Evolutionary conservation across 1,140 invertebrate genomes (phyloP), one percentile per base, ranked within the genome.

Genomic region (Zaprionus gabonicus): DNA sequence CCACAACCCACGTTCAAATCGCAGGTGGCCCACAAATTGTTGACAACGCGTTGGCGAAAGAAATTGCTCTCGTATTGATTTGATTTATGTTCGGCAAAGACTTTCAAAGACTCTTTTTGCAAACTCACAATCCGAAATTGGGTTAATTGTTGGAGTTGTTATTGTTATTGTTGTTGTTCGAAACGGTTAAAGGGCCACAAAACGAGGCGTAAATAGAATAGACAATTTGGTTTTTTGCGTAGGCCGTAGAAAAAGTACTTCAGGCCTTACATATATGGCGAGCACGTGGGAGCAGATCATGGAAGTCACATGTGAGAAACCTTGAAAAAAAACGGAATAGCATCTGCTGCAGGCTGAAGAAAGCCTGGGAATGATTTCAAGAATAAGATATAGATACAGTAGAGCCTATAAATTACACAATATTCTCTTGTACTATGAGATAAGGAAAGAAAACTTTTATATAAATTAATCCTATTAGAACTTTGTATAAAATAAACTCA

Each of bases 31-130:
- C 73, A 51, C 71, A 55, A 70, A 66, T 67, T 56, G 20, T 38
- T 62, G 62, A 55, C 69, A 64, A 57, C 20, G 71, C 60, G 58
- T 68, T 64, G 73, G 56, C 60, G n/a, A 41, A 71, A 78, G 64
- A 83, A 78, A 87, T 81, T 68, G 68, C 66, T 80, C 78, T 73
- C 31, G 65, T 58, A 72, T 73, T 68, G 71, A 62, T 69, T 76
- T 78, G 84, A 88, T 88, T 83, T 87, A 75, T 77, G 83, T 62
- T 77, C 59, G 66, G 82, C 53, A 75, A 72, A 64, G 76, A 82
- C 70, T 79, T 86, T 87, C 73, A 71, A 78, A 74, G 57, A 41
- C 41, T 59, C 64, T 71, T 81, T 85, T 82, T 77, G 81, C 76
- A 73, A 75, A 78, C 57, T 76, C 72, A 76, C 80, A 77, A 78